Conservation (phyloP, 2,113 vertebrate genomes). For the Megalops atlanticus region DNA sequence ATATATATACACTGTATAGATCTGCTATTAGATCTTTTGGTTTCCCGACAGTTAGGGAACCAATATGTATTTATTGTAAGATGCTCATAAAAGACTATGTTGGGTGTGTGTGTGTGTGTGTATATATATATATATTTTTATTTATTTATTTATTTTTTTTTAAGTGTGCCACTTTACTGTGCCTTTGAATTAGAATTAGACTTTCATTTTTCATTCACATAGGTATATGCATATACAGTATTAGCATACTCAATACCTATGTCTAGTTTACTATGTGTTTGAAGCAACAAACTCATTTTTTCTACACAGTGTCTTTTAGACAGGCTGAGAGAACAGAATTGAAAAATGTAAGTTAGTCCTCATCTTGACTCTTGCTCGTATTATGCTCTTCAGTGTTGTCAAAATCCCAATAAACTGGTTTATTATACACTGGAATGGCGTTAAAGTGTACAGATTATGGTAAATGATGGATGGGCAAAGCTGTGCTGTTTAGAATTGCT, state of each 20-base stretch:
- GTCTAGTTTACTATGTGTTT: background rate
- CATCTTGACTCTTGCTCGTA: background rate
- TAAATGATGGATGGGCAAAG: slow-evolving; percentile 11
- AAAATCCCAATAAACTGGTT: background rate
- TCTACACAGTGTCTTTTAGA: background rate
- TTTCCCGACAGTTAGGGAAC: too few relatives aligned
- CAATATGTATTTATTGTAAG: too few relatives aligned
- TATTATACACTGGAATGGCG: background rate
- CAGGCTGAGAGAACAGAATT: too few relatives aligned
- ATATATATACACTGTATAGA: background rate
- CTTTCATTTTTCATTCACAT: background rate
- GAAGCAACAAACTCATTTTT: background rate
- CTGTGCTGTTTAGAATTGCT: background rate
- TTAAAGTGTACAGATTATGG: background rate
- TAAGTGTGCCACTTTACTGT: too few relatives aligned
- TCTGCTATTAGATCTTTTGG: too few relatives aligned
- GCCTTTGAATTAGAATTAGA: too few relatives aligned
- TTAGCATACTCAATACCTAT: background rate
- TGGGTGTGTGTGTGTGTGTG: too few relatives aligned
- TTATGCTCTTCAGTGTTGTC: background rate
- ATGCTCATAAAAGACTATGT: too few relatives aligned
- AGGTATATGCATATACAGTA: background rate
- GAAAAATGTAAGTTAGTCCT: background rate
- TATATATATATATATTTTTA: too few relatives aligned
- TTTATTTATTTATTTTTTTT: too few relatives aligned